Evolutionary conservation across 2,113 vertebrate species (phyloP).

Genomic region (Grammomys surdaster): DNA sequence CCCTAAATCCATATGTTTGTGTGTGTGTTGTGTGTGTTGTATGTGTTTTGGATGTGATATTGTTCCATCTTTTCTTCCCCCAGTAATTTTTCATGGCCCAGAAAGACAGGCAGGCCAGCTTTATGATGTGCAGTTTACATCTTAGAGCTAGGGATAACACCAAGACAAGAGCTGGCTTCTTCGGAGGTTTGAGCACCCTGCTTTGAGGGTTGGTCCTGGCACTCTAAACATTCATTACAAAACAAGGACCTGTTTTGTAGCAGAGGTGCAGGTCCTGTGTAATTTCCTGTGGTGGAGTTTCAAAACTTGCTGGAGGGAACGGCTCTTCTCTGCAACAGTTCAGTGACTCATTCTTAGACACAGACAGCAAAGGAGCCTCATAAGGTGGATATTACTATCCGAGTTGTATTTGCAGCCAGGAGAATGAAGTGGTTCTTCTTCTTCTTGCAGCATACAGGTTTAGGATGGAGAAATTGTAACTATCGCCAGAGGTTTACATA

Average conservation of each 20-base stretch:
- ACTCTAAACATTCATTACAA: neutral
- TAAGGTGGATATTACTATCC: neutral
- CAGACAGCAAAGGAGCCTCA: neutral
- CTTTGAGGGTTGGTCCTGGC: neutral
- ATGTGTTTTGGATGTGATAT: neutral
- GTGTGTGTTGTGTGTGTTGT: neutral
- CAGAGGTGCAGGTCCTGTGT: neutral
- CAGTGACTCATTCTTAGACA: neutral
- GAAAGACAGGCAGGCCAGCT: neutral
- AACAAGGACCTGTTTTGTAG: neutral
- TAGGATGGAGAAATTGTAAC: neutral
- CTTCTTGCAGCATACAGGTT: neutral
- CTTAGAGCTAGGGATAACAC: neutral
- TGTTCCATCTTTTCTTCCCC: neutral
- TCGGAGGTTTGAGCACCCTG: neutral
- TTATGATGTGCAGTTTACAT: neutral
- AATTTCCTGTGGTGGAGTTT: conserved; percentile 18
- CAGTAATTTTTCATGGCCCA: neutral
- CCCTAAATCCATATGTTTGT: neutral
- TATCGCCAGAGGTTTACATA: neutral
- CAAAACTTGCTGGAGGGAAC: neutral
- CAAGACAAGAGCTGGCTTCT: neutral
- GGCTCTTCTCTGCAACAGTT: neutral
- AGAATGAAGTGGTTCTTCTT: conserved; percentile 20
- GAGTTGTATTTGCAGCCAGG: neutral